Evolutionary conservation across 2,888 invertebrate genomes (phyloP).

Genomic region (Cheilosia variabilis): DNA sequence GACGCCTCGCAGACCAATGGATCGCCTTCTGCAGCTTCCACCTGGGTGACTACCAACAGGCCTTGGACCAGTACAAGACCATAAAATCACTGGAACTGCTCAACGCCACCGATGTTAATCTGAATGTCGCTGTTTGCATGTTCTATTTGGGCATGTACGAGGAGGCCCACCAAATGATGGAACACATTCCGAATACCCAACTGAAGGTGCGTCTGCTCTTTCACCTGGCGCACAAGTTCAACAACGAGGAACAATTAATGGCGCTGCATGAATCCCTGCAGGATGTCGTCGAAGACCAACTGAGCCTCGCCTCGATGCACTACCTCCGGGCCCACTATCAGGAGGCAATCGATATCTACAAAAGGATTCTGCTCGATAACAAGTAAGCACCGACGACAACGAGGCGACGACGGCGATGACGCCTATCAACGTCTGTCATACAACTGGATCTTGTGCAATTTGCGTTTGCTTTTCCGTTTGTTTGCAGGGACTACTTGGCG

Average conservation of each 20-base stretch:
- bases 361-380: conserved; percentile 94
- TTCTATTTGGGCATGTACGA: conserved; percentile 92
- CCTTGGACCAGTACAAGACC: conserved; percentile 89
- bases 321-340: conserved; percentile 98
- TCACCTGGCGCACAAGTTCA: conserved; percentile 96
- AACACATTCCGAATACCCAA: conserved; percentile 87
- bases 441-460: conserved; percentile 27
- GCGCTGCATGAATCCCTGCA: conserved; percentile 92
- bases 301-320: conserved; percentile 97
- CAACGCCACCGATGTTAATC: conserved; percentile 86
- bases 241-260: conserved; percentile 93
- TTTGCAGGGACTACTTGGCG: conserved; percentile 92
- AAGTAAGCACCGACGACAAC: conserved; percentile 85
- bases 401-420: neutral
- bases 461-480: conserved; percentile 47
- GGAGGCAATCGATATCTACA: conserved; percentile 99
- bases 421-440: conserved; percentile 2
- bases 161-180: conserved; percentile 87
- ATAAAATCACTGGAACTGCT: conserved; percentile 84
- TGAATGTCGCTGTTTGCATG: conserved; percentile 96
- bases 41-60: conserved; percentile 94
- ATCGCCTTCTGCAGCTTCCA: conserved; percentile 98
- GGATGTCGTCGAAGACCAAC: conserved; percentile 96
- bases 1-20: conserved; percentile 89
- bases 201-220: conserved; percentile 92